phyloP scores from a whole-genome alignment of 2,113 vertebrate species.

The Pseudonaja textilis region DNA sequence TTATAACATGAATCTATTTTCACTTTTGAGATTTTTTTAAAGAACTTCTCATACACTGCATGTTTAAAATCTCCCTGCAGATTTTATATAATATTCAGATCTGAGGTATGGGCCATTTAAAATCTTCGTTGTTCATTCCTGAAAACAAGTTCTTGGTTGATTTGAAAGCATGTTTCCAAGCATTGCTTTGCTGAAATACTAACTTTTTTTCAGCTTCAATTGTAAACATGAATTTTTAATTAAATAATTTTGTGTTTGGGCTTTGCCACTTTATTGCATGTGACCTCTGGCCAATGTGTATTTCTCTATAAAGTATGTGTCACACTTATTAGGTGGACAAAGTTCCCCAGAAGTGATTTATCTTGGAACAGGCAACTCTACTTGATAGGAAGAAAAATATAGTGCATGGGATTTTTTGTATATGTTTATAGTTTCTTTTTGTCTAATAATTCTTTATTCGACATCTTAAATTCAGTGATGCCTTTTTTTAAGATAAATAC shows the following conservation, averaged over 20 bases:
- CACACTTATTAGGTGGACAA: background rate
- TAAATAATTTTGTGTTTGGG: background rate
- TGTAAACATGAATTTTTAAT: background rate
- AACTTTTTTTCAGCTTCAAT: background rate
- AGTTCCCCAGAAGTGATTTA: background rate
- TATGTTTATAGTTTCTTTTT: background rate
- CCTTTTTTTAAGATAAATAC: background rate
- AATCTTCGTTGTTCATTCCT: background rate
- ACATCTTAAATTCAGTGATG: background rate
- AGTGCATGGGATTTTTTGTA: background rate
- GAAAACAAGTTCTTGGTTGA: background rate
- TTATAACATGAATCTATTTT: background rate
- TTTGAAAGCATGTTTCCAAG: background rate
- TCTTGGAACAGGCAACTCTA: background rate
- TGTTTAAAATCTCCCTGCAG: background rate
- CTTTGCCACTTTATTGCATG: background rate
- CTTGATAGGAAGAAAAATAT: background rate
- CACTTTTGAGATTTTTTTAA: background rate
- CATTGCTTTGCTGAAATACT: background rate
- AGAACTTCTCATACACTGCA: background rate
- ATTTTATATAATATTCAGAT: background rate
- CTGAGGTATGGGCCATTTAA: background rate
- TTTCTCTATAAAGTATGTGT: background rate
- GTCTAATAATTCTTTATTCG: background rate
- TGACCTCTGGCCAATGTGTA: background rate